phyloP scores from a whole-genome alignment of 35 echinoderm and acorn worm species.

The Chiridota heheva region DNA sequence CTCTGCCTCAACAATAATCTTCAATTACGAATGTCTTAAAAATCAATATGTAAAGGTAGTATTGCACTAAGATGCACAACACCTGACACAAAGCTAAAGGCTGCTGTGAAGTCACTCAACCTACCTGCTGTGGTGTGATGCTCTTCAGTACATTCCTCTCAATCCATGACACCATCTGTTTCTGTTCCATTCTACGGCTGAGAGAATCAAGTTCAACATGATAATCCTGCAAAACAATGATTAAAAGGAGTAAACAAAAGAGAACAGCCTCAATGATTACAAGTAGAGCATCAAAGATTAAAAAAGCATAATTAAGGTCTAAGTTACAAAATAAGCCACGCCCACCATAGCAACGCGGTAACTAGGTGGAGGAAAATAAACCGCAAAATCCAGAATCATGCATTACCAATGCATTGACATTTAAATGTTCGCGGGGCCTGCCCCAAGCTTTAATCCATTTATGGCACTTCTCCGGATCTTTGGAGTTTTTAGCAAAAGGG shows the following conservation, averaged over 20 bases:
- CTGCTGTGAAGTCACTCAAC: neutral
- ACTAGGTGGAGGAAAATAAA: no score
- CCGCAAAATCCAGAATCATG: no score
- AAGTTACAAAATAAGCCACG: no score
- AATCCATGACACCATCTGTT: conserved; percentile 95
- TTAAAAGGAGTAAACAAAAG: neutral
- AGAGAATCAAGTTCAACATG: conserved; percentile 83
- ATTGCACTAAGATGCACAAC: neutral
- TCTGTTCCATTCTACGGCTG: conserved; percentile 68
- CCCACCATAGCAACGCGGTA: no score
- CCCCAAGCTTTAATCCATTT: no score
- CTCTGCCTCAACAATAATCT: no score
- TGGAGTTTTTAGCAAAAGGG: no score
- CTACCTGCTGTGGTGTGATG: conserved; percentile 95
- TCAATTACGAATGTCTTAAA: neutral
- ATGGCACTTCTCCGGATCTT: no score
- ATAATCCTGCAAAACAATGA: conserved; percentile 63
- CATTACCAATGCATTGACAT: no score
- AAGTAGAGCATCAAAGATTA: neutral
- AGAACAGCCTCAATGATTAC: neutral
- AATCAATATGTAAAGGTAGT: neutral
- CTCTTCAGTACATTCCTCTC: conserved; percentile 88
- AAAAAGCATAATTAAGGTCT: no score
- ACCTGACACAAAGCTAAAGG: neutral
- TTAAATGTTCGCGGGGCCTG: no score